These are phyloP conservation scores for Sus cebifrons DNA, from an alignment of 2,797 vertebrate genomes.

Conservation along the genomic window DNA sequence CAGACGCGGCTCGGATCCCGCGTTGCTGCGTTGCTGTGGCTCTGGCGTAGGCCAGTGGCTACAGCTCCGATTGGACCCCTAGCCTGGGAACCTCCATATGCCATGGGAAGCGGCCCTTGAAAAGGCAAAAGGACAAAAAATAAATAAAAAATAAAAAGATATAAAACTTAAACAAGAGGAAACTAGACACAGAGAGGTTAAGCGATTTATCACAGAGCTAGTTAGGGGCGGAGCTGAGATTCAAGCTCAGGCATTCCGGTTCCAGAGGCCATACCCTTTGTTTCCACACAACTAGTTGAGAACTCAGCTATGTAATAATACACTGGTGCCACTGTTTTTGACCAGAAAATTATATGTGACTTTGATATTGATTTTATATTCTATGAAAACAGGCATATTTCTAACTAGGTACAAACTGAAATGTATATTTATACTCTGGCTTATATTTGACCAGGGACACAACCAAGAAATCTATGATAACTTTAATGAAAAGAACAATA, in stretches of 20 bases:
- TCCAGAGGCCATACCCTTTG: neutral
- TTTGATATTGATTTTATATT: neutral
- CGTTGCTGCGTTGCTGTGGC: too few species aligned
- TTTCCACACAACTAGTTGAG: neutral
- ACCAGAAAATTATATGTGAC: neutral
- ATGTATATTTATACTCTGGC: neutral
- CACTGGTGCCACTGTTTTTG: neutral
- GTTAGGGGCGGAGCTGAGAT: neutral
- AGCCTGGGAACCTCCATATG: too few species aligned
- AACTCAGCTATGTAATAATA: neutral
- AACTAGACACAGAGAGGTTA: neutral
- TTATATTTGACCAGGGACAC: neutral
- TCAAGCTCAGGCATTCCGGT: neutral
- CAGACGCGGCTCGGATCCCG: too few species aligned
- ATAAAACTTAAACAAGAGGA: neutral
- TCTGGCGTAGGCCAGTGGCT: too few species aligned
- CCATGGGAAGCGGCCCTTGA: too few species aligned
- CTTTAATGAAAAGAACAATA: neutral
- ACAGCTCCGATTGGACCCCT: too few species aligned
- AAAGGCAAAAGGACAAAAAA: too few species aligned
- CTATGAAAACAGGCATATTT: constrained; percentile 39
- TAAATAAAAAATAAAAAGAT: too few species aligned
- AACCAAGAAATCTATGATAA: constrained; percentile 21
- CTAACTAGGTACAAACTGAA: neutral
- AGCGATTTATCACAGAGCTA: neutral